Evolutionary conservation across 1,140 invertebrate species (phyloP).

Genomic region (roundworm (Caenorhabditis elegans)): DNA sequence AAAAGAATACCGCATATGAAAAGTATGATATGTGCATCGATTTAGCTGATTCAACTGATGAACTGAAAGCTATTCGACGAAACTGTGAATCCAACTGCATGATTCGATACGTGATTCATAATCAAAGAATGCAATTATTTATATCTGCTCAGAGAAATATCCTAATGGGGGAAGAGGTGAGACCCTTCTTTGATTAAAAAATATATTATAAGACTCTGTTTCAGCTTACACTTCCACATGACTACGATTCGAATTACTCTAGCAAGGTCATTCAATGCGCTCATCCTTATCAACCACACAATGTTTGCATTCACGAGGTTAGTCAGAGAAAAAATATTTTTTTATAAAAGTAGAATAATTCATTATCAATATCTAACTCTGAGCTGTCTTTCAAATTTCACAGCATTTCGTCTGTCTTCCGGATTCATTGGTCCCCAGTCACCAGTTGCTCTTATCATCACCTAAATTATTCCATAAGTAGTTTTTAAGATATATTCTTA

Average conservation of each 20-base stretch:
- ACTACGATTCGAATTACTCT: background rate
- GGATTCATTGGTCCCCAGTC: conserved; percentile 30
- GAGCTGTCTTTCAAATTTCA: background rate
- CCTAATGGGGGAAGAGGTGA: background rate
- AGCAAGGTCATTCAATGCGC: background rate
- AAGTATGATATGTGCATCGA: conserved; percentile 16
- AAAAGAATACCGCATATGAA: background rate
- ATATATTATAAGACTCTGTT: background rate
- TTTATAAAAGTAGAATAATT: background rate
- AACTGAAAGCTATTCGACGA: background rate
- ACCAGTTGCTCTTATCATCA: background rate
- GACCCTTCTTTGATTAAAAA: too few relatives aligned
- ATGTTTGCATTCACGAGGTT: background rate
- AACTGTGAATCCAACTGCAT: background rate
- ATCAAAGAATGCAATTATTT: conserved; percentile 9
- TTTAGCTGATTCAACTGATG: background rate
- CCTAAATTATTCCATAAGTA: background rate
- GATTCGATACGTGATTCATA: background rate
- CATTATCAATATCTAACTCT: background rate
- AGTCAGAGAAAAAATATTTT: background rate
- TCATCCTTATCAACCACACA: background rate
- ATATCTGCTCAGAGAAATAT: background rate
- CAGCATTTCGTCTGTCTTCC: background rate
- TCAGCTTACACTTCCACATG: background rate
- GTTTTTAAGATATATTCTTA: background rate